phyloP scores from a whole-genome alignment of 1,140 invertebrate genomes.

The Holotrichia oblita region DNA sequence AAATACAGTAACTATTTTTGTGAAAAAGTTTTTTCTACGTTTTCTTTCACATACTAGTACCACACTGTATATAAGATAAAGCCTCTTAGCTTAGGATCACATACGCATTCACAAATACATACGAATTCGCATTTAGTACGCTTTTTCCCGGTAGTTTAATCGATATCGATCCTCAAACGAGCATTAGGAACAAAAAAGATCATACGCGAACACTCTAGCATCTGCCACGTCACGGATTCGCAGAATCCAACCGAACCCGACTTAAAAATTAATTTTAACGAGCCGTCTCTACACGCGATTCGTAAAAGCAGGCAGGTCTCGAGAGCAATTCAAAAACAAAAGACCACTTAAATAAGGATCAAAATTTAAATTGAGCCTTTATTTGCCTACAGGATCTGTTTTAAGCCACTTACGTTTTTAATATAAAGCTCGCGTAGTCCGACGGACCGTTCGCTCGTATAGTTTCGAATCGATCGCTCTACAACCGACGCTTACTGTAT shows the following conservation, averaged over 20 bases:
- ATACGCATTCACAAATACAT: not conserved
- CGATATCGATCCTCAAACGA: slow-evolving; percentile 3
- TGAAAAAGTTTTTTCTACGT: no score
- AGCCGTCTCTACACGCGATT: slow-evolving; percentile 29
- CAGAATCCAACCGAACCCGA: slow-evolving; percentile 22
- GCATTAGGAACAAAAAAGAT: not conserved
- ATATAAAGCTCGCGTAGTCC: slow-evolving; percentile 50
- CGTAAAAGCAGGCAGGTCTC: slow-evolving; percentile 46
- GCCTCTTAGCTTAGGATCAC: not conserved
- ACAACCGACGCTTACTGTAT: not conserved
- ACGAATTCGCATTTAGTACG: not conserved
- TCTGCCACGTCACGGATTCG: slow-evolving; percentile 15
- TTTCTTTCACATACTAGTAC: no score
- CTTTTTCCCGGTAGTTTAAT: slow-evolving; percentile 9
- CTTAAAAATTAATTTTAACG: slow-evolving; percentile 42
- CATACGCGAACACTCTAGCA: not conserved
- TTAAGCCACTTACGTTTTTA: slow-evolving; percentile 59
- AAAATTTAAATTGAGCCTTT: slow-evolving; percentile 59
- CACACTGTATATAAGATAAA: not conserved
- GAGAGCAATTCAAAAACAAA: slow-evolving; percentile 58
- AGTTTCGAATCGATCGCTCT: slow-evolving; percentile 25
- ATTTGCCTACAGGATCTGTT: slow-evolving; percentile 58
- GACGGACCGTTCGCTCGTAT: slow-evolving; percentile 1
- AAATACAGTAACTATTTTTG: no score
- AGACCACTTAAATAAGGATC: slow-evolving; percentile 59